Conservation (phyloP, 2,797 vertebrate species). For the Falco cherrug region DNA sequence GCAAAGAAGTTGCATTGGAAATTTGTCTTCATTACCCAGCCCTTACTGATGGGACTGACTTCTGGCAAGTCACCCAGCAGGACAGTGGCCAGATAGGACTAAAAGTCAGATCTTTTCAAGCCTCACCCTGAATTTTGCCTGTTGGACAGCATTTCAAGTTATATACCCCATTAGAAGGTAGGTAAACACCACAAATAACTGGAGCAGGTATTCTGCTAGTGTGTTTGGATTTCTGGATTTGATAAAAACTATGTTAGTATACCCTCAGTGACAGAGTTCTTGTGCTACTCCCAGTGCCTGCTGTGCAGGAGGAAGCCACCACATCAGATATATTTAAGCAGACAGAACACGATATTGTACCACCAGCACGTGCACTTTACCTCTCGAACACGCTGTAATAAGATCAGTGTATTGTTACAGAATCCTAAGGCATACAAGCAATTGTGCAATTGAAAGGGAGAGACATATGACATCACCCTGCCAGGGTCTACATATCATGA, state of each 20-base stretch:
- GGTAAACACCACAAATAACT: neutral
- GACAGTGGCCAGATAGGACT: neutral
- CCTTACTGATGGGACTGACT: no score
- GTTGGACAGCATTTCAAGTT: neutral
- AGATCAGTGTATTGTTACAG: neutral
- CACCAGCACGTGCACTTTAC: neutral
- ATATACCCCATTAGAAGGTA: accelerated
- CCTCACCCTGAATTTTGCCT: neutral
- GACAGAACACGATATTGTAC: neutral
- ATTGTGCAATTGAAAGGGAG: neutral
- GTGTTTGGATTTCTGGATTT: neutral
- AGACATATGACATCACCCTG: neutral
- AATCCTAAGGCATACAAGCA: neutral
- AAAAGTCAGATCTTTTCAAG: neutral
- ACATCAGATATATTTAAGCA: neutral
- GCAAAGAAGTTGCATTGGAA: neutral
- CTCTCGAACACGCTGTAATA: neutral
- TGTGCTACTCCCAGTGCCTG: neutral
- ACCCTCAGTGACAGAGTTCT: neutral
- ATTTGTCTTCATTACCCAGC: neutral
- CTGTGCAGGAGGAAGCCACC: neutral
- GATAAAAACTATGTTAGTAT: neutral
- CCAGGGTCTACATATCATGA: neutral
- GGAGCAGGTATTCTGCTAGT: neutral
- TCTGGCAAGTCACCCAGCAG: neutral